Percentiles rank a stretch among this genome's conserved stretches.
Evolutionary conservation across 2,113 vertebrate genomes (phyloP).

Genomic region (Parus major): DNA sequence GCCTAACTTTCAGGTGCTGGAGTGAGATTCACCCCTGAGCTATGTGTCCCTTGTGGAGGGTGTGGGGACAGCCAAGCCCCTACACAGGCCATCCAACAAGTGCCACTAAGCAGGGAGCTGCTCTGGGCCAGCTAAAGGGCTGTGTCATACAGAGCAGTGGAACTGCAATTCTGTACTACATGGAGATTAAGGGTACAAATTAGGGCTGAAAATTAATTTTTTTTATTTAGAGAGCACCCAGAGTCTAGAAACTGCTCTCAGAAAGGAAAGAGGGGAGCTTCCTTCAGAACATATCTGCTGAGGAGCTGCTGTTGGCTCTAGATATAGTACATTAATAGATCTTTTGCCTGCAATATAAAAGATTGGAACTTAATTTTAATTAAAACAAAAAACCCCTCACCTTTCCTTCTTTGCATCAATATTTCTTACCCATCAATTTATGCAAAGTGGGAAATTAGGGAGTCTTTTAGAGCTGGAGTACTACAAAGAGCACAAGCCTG

Average conservation of each 20-base stretch:
- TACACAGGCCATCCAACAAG: background rate
- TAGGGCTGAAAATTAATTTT: background rate
- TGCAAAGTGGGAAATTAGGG: background rate
- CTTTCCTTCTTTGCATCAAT: background rate
- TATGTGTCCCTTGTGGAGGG: background rate
- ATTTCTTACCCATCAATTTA: background rate
- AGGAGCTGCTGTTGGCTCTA: background rate
- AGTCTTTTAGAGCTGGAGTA: background rate
- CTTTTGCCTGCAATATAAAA: background rate
- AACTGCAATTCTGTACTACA: background rate
- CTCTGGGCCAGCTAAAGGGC: background rate
- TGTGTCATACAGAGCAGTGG: background rate
- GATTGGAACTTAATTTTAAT: background rate
- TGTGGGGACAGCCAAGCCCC: background rate
- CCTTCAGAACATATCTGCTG: background rate
- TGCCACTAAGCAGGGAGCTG: background rate
- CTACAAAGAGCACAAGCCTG: background rate
- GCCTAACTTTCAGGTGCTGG: background rate
- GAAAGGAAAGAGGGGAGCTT: background rate
- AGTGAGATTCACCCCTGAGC: background rate
- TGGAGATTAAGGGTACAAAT: background rate
- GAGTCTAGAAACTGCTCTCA: background rate
- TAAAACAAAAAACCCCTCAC: background rate
- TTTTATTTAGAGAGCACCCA: background rate
- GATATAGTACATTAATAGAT: background rate